phyloP scores from a whole-genome alignment of 2,797 vertebrate species.

The Clarias fuscus region DNA sequence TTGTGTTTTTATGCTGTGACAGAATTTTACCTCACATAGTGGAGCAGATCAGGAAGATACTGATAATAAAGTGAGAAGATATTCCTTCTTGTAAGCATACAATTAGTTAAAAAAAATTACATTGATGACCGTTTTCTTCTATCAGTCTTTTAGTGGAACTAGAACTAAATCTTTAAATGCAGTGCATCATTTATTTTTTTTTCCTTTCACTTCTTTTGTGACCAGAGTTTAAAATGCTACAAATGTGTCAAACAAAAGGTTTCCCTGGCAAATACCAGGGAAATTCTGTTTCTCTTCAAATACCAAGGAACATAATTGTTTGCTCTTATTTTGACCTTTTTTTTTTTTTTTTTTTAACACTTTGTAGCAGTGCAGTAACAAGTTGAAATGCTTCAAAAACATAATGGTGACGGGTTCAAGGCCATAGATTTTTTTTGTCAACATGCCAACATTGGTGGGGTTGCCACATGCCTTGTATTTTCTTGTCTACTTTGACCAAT shows the following conservation, averaged over 20 bases:
- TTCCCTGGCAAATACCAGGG: not conserved
- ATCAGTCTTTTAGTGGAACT: not conserved
- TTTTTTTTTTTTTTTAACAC: not conserved
- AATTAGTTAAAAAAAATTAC: not conserved
- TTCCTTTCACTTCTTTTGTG: not conserved
- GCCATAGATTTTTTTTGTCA: not conserved
- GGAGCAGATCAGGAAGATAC: not conserved
- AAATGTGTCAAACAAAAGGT: not conserved
- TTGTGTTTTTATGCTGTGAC: not conserved
- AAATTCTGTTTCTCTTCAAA: too few species aligned
- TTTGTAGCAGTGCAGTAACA: too few species aligned
- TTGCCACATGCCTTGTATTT: not conserved
- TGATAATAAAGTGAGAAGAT: not conserved
- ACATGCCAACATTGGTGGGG: not conserved
- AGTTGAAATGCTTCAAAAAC: not conserved
- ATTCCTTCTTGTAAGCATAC: not conserved
- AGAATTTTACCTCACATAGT: not conserved
- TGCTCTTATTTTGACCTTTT: not conserved
- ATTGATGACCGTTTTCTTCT: not conserved
- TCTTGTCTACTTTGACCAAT: conserved; percentile 61
- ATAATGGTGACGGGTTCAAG: not conserved
- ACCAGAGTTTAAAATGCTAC: not conserved
- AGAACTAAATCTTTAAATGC: too few species aligned
- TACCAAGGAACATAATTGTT: not conserved
- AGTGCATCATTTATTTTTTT: too few species aligned